A percentile compares a stretch with the other conserved stretches of the same genome.
Conservation (phyloP, 2,113 vertebrate species). For the Trogon surrucura region DNA sequence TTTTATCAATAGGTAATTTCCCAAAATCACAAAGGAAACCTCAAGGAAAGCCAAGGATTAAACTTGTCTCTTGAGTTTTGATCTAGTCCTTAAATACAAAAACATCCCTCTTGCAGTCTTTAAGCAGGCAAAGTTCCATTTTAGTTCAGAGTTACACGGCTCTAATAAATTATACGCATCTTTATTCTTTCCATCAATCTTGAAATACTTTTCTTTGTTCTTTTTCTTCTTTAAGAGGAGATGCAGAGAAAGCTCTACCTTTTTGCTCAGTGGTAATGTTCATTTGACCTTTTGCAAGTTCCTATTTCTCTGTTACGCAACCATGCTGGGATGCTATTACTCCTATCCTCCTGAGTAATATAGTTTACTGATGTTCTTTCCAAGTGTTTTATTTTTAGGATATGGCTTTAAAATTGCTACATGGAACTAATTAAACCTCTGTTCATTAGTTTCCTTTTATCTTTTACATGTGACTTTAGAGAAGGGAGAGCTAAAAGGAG, state of each 20-base stretch:
- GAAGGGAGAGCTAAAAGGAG: neutral
- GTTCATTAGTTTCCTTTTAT: conserved; percentile 53
- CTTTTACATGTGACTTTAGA: conserved; percentile 28
- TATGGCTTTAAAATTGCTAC: conserved; percentile 24
- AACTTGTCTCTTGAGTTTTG: neutral
- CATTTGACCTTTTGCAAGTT: conserved; percentile 49
- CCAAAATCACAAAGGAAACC: neutral
- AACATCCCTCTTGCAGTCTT: neutral
- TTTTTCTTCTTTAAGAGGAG: neutral
- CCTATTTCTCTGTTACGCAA: conserved; percentile 26
- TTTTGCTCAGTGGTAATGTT: conserved; percentile 20
- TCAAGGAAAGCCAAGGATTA: neutral
- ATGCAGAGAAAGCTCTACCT: neutral
- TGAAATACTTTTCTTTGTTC: neutral
- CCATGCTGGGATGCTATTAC: neutral
- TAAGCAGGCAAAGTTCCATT: neutral
- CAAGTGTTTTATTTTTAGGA: conserved; percentile 60
- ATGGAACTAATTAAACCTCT: conserved; percentile 45
- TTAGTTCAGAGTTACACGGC: neutral
- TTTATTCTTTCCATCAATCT: conserved; percentile 29
- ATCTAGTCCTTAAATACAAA: conserved; percentile 2
- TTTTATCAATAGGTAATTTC: neutral
- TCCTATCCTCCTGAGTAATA: conserved; percentile 45
- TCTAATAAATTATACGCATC: neutral
- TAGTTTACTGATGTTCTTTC: conserved; percentile 50